Conservation (phyloP, 2,797 vertebrate genomes). For the Myripristis jacobus region DNA sequence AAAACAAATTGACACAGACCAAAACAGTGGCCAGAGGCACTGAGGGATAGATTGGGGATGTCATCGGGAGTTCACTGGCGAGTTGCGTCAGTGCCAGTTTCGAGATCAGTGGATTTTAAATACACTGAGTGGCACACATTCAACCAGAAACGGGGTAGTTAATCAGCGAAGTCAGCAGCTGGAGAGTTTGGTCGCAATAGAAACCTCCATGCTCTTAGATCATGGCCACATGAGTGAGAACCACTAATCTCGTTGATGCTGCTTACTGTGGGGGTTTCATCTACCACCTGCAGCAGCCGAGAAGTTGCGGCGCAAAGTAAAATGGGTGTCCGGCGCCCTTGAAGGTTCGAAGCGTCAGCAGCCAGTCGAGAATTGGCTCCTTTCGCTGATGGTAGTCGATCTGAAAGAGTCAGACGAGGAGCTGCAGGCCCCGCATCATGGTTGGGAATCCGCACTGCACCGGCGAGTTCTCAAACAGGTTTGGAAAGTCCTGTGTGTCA, state of each 20-base stretch:
- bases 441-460: background rate
- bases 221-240: too few species aligned
- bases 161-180: constrained; percentile 9
- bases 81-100: too few species aligned
- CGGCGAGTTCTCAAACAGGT: background rate
- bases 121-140: too few species aligned
- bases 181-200: background rate
- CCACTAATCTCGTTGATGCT: too few species aligned
- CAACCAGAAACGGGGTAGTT: background rate
- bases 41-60: too few species aligned
- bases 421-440: background rate
- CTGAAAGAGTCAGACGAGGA: background rate
- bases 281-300: background rate
- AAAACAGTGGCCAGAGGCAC: too few species aligned
- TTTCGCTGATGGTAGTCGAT: background rate
- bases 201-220: too few species aligned
- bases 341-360: background rate
- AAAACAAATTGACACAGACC: too few species aligned
- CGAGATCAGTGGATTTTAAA: too few species aligned
- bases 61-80: too few species aligned
- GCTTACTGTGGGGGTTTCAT: too few species aligned
- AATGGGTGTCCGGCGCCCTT: background rate
- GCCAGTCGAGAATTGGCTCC: background rate
- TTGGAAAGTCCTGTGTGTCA: background rate
- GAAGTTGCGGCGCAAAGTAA: background rate